Base-by-base conservation (phyloP, 2,888 invertebrate genomes). In the Synergus itoensis region DNA sequence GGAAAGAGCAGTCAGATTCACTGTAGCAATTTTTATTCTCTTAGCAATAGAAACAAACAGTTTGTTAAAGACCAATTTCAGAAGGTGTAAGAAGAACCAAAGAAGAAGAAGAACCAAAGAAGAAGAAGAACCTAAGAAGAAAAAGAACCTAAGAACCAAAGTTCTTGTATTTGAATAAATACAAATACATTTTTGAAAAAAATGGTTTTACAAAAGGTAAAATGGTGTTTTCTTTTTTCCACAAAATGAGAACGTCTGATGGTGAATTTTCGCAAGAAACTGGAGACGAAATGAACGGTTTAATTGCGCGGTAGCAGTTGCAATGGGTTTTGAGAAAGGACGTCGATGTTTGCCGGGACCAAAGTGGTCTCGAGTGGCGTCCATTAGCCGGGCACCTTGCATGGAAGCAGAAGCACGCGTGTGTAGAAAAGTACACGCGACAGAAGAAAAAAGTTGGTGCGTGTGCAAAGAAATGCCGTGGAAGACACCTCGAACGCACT, bases 361-460 rank as follows among this genome's bases (percentile, higher is more conserved):
- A 90, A 91, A 91, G 91, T 91, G 91, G 91, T 91, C 91, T 91
- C 91, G 88, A 91, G 91, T 91, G 89, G 89, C 89, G 88, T 91
- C 91, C 91, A 91, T 91, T 91, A 91, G 91, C 88, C 87, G 88
- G 86, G 84, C 87, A 88, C 87, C 86, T 80, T 83, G 82, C 79
- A 79, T 80, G 69, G 41, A n/a, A 73, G n/a, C n/a, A n/a, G 78
- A 28, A 75, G 79, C 81, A 78, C 76, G 79, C 81, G 82, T 82
- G 83, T 83, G 83, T 82, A 82, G 64, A 79, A 84, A 83, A 82
- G 84, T 82, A 81, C 83, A 79, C 78, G 79, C 76, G 69, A 76
- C 84, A 86, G 85, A 86, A 84, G 83, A 81, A 86, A 87, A 86
- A 87, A 88, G 84, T 87, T 87, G 85, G 88, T 85, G 85, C 86